Base-by-base conservation (phyloP, 1,140 invertebrate species). In the Carcinoscorpius rotundicauda region DNA sequence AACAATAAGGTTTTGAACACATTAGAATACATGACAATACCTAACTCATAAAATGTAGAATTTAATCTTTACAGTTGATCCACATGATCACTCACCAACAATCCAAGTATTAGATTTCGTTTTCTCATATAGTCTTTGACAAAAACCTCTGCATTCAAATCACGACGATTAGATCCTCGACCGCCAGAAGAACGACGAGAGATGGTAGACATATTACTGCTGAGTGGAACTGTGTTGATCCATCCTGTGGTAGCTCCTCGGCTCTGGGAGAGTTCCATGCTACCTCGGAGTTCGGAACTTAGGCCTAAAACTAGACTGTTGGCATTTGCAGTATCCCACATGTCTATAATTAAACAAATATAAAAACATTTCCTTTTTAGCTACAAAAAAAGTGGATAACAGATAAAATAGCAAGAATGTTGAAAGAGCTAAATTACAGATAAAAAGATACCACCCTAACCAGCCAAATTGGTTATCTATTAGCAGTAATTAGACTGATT, bases 101-200 rank as follows among this genome's bases (percentile, higher is more conserved):
- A 79, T 73, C 95, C 89, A 9, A 99, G 78, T 69, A 99, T 95
- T 4, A 99, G 82, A 77, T 94, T 97, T 63, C 96, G 80, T 73
- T 97, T 98, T 75, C 89, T 89, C 57, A 95, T 87, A 74, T 97
- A 98, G 73, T 97, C 93, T 74, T 94, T 95, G 51, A 93, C 87
- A 74, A 91, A 90, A 4, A 85, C 84, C 69, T 91, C 90, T 53
- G 85, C 82, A 70, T 83, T 82, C 78, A 74, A 56, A 60, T 70
- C 53, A 65, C 72, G 55, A 63, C 59, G 58, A 58, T 63, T 63
- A 55, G 71, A 80, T 81, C 66, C 78, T 29, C 29, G 29, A 77
- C 68, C 81, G 3, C 67, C 69, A 48, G 73, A 74, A 5, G 77
- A 76, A 9, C 88, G 80, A 77, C 90, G 91, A 51, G 87, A 88